Base-by-base conservation (phyloP, 2,888 invertebrate genomes). In the Sussaba pulchella region DNA sequence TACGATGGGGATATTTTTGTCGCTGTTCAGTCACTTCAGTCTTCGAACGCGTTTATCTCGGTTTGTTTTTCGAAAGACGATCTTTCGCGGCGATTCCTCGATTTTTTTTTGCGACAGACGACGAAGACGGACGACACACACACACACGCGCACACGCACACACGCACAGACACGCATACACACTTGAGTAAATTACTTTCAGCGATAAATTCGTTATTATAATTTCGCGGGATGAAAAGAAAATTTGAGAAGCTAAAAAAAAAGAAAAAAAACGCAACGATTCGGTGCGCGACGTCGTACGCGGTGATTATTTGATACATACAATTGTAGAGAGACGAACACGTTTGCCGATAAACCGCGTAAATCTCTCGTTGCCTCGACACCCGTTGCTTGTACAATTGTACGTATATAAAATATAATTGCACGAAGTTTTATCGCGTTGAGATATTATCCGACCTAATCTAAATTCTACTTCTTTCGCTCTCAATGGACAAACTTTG, bases 351-450 rank as follows among this genome's bases (percentile, higher is more conserved):
- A 8, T 21, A 39, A 54, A 45, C 10, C 39, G 54, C 78, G 78
- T 74, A 45, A 36, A 39, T 63, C 41, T 72, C 52, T 57, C 71
- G 19, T 54, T 52, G 19, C 52, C 24, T 21, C 67, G 9, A 10
- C 52, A 21, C 14, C 17, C 17, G 9, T 50, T 21, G 45, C 75
- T 72, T 72, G 64, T 64, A 84, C 70, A 83, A 79, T 82, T 82
- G 83, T 70, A 82, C 82, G 73, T 77, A 72, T 69, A 81, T 71
- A 84, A 81, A 78, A 76, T 67, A 79, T 64, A 85, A 86, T 86
- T 86, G 86, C 86, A 86, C 86, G 78, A 82, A 76, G 78, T 84
- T 84, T 79, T 71, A 82, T 85, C 83, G 76, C 81, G 70, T 77
- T 76, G 57, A 67, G 47, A 39, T 73, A n/a, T 31, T 31, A 74